phyloP scores from a whole-genome alignment of 2,888 invertebrate genomes.

The Liopterus haemorrhoidalis region DNA sequence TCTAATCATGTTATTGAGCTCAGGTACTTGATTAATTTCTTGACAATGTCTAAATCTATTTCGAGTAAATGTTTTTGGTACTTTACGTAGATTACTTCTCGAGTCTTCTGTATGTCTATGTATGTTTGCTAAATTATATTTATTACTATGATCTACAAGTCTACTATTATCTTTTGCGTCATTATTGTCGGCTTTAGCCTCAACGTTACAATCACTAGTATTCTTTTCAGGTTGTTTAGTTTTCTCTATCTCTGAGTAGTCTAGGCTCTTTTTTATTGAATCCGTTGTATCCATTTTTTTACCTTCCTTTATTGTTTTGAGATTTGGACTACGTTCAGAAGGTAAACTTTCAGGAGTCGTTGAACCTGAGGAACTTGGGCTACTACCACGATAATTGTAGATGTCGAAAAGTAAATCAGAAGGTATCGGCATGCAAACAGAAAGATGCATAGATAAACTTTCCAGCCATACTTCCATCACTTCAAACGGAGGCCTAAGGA shows the following conservation, averaged over 20 bases:
- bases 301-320: constrained; percentile 53
- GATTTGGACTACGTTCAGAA: constrained; percentile 46
- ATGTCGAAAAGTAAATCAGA: constrained; percentile 69
- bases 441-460: constrained; percentile 66
- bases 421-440: constrained; percentile 58
- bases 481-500: constrained; percentile 76
- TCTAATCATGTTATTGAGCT: too few relatives aligned
- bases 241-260: neutral
- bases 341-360: constrained; percentile 54
- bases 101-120: neutral
- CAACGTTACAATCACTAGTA: too few relatives aligned
- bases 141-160: neutral
- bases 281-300: constrained; percentile 33
- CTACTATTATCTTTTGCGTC: neutral
- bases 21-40: constrained; percentile 22
- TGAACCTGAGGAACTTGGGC: constrained; percentile 55
- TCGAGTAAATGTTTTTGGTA: constrained; percentile 44
- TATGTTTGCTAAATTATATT: constrained; percentile 3
- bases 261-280: constrained; percentile 1
- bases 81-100: constrained; percentile 35
- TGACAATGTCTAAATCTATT: constrained; percentile 36
- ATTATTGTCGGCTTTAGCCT: neutral
- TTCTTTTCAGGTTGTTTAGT: too few relatives aligned
- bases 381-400: constrained; percentile 58
- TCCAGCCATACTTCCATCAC: constrained; percentile 85